Evolutionary conservation across 2,797 vertebrate genomes (phyloP), one percentile per base, ranked within the genome.

Genomic region (Prunella strophiata): DNA sequence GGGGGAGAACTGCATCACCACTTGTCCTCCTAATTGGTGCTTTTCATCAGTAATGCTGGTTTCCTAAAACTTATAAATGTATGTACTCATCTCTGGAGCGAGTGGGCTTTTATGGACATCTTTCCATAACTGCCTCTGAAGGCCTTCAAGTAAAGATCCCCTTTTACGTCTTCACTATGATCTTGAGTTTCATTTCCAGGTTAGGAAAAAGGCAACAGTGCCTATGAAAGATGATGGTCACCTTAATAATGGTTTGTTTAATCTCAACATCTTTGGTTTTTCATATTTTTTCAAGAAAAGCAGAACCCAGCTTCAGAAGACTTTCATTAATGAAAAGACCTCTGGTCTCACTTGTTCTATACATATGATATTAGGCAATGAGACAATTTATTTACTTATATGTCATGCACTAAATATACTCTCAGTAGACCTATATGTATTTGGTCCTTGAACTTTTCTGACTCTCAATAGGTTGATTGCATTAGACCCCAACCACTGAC

Each of bases 401-500:
- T 47, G 5, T 47, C 22, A 73, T 51, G 17, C 22, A 66, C 6
- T 66, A 43, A 70, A 51, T 34, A 11, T 43, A 27, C 4, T 72
- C 47, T 75, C 18, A 50, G n/a, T 38, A 79, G 59, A 36, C 2
- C 1, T 7, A 1, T 2, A 10, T 26, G 9, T 50, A 4, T 68
- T 72, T 68, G 21, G 19, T 47, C 21, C 47, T 29, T 47, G 3
- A 68, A 40, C 6, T 54, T 79, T 54, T 65, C 26, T 70, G 18
- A 54, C 57, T 65, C 9, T 43, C 51, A 62, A 12, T 3, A 29
- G 3, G 4, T 83, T 84, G 16, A 23, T 19, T 80, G 20, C 11
- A 42, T 36, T 50, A 42, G 2, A 7, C 3, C 2, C 9, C 4
- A 5, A 7, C 5, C 13, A 20, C 4, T 10, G 30, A 13, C 6